A percentile compares a stretch with the other conserved stretches of the same genome.
phyloP scores from a whole-genome alignment of 2,797 vertebrate species.

The Botia kubotai region DNA sequence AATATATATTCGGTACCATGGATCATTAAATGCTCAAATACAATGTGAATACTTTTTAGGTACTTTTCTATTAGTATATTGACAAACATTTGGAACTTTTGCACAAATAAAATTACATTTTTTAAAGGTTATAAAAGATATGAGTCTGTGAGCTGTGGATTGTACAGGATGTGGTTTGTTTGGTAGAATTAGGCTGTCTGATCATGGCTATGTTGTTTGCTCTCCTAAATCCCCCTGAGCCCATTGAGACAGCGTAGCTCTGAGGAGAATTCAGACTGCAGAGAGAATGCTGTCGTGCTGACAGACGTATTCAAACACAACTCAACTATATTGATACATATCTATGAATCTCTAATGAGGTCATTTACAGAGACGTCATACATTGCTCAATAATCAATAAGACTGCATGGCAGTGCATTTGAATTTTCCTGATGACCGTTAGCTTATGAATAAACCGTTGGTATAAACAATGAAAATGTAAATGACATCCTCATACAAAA shows the following conservation, averaged over 20 bases:
- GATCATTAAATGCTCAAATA: not conserved
- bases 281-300: slow-evolving; percentile 34
- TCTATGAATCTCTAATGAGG: not conserved
- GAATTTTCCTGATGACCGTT: slow-evolving; percentile 21
- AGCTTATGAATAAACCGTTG: slow-evolving; percentile 13
- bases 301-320: slow-evolving; percentile 26
- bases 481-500: slow-evolving; percentile 1
- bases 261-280: slow-evolving; percentile 41
- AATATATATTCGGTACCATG: too few species aligned
- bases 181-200: slow-evolving; percentile 30
- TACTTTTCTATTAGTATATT: not conserved
- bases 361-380: slow-evolving; percentile 32
- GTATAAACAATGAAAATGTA: slow-evolving; percentile 10
- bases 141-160: not conserved
- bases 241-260: slow-evolving; percentile 37
- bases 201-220: slow-evolving; percentile 44
- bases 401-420: slow-evolving; percentile 3
- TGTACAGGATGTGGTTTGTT: slow-evolving; percentile 8
- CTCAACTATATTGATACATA: not conserved
- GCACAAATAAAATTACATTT: not conserved
- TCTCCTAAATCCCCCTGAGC: slow-evolving; percentile 32
- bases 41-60: not conserved
- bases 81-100: not conserved
- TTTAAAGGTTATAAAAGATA: not conserved
- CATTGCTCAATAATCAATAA: slow-evolving; percentile 19